Conservation (phyloP, 2,797 vertebrate species). For the Gouania willdenowi region DNA sequence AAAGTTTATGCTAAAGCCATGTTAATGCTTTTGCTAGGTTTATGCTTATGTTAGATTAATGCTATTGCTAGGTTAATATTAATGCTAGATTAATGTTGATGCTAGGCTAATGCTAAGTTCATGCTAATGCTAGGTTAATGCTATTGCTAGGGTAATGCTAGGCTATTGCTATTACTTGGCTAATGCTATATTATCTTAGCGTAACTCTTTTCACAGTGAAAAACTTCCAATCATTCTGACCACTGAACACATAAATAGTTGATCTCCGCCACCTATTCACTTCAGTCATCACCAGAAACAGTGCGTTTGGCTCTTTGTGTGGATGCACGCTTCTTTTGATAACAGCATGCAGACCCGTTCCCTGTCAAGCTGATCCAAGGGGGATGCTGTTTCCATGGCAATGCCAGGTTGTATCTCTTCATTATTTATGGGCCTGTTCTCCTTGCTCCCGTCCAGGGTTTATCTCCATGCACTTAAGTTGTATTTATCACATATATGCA, state of each 20-base stretch:
- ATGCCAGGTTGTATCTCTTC: slow-evolving; percentile 65
- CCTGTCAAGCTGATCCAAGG: slow-evolving; percentile 40
- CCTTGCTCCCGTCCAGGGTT: slow-evolving; percentile 61
- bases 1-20: too few relatives aligned
- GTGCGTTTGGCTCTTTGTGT: neutral
- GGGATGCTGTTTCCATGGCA: slow-evolving; percentile 68
- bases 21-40: too few relatives aligned
- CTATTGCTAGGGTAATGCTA: too few relatives aligned
- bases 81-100: too few relatives aligned
- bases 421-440: slow-evolving; percentile 67
- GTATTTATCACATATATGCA: slow-evolving; percentile 47
- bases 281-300: slow-evolving; percentile 17
- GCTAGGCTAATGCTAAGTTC: too few relatives aligned
- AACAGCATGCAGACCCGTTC: slow-evolving; percentile 35
- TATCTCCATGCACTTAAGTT: slow-evolving; percentile 56
- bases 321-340: slow-evolving; percentile 36
- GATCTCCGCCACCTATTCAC: slow-evolving; percentile 8
- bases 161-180: too few relatives aligned
- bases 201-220: too few relatives aligned
- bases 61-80: too few relatives aligned
- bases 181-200: too few relatives aligned
- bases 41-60: too few relatives aligned
- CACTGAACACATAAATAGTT: slow-evolving; percentile 28
- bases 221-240: slow-evolving; percentile 18
- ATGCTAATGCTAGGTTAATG: too few relatives aligned